These are phyloP conservation scores for Eulemur rubriventer DNA, from an alignment of 2,797 vertebrate species.

Conservation along the genomic window DNA sequence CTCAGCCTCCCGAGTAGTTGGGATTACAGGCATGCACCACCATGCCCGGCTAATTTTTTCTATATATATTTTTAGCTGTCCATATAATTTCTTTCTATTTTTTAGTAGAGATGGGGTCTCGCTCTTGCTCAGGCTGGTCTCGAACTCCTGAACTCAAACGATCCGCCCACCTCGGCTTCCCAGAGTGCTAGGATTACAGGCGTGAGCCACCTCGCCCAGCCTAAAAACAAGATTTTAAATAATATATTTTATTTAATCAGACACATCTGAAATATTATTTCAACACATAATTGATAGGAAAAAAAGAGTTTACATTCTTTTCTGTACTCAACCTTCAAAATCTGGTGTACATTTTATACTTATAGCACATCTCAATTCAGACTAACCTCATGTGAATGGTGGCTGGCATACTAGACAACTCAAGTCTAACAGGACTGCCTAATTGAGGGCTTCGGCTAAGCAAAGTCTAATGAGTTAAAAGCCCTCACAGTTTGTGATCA, in stretches of 20 bases:
- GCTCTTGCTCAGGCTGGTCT: too few species aligned
- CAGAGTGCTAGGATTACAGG: too few species aligned
- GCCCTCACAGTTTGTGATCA: background rate
- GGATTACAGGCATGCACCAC: too few species aligned
- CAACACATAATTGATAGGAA: background rate
- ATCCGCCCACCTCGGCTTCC: too few species aligned
- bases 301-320: background rate
- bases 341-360: background rate
- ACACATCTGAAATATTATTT: constrained; percentile 3
- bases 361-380: background rate
- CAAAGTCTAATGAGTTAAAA: background rate
- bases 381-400: background rate
- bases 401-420: background rate
- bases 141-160: too few species aligned
- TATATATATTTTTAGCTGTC: too few species aligned
- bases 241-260: background rate
- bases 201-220: too few species aligned
- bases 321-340: background rate
- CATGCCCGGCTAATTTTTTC: too few species aligned
- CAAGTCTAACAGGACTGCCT: background rate
- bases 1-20: too few species aligned
- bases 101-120: too few species aligned
- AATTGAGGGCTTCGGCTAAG: background rate
- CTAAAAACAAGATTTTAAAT: background rate
- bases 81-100: too few species aligned